phyloP scores from a whole-genome alignment of 92 coral and sea anemone species.

The Parazoanthus darwini region DNA sequence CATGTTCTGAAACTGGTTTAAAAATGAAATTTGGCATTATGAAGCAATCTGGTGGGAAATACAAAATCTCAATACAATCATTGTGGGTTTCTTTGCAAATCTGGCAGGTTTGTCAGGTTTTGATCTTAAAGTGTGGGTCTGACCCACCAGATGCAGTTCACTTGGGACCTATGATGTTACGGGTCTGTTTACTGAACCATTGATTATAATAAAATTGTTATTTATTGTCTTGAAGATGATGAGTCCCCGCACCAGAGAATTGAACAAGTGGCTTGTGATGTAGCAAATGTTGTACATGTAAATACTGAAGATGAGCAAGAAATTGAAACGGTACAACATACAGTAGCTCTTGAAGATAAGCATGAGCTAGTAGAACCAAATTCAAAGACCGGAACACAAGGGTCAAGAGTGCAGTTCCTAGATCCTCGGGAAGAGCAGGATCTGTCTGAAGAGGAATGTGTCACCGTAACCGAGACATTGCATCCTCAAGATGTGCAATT shows the following conservation, averaged over 20 bases:
- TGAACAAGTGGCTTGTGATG: not conserved
- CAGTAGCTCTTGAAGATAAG: not conserved
- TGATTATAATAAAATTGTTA: not conserved
- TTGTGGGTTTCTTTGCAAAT: too few species aligned
- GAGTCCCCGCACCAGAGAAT: not conserved
- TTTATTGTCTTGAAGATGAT: not conserved
- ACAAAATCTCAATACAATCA: too few species aligned
- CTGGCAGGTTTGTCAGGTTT: too few species aligned
- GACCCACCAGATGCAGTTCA: too few species aligned
- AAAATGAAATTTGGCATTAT: too few species aligned
- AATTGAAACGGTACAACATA: not conserved
- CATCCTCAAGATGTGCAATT: not conserved
- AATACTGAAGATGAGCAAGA: not conserved
- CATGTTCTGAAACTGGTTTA: too few species aligned
- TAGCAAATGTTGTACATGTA: not conserved
- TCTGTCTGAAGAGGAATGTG: conserved; percentile 16
- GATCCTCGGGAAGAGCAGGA: not conserved
- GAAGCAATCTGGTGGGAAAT: too few species aligned
- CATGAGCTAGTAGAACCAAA: not conserved
- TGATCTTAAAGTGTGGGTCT: too few species aligned
- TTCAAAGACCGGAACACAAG: not conserved
- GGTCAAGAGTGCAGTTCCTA: not conserved
- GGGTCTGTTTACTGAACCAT: too few species aligned
- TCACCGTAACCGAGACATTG: conserved; percentile 1
- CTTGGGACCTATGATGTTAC: too few species aligned